A percentile compares a stretch with the other conserved stretches of the same genome.
Conservation (phyloP, 2,113 vertebrate genomes). For the Nyctibius bracteatus region DNA sequence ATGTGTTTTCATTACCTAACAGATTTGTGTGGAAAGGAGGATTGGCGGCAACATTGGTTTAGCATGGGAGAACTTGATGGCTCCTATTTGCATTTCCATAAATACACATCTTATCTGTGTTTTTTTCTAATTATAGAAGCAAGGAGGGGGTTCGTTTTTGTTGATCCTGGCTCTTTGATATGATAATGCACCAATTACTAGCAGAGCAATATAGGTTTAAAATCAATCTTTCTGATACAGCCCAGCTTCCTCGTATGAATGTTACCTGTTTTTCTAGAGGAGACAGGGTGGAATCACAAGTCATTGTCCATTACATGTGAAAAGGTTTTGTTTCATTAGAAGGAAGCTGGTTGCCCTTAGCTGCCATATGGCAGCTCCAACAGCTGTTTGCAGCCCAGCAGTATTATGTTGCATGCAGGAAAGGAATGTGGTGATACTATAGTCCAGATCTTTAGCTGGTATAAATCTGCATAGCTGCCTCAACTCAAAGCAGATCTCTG, state of each 20-base stretch:
- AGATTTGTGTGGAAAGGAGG: not conserved
- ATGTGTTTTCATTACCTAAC: not conserved
- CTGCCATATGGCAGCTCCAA: not conserved
- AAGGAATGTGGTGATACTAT: not conserved
- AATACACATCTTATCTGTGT: not conserved
- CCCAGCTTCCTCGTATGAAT: not conserved
- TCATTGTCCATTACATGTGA: not conserved
- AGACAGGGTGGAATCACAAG: not conserved
- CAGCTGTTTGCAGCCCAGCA: conserved; percentile 43
- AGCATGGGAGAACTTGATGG: not conserved
- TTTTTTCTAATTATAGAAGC: not conserved
- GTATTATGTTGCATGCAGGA: not conserved
- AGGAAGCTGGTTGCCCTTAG: not conserved
- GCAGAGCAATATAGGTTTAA: not conserved
- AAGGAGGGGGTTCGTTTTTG: not conserved
- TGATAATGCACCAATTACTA: not conserved
- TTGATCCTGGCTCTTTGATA: not conserved
- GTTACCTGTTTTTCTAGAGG: not conserved
- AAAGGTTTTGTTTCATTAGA: not conserved
- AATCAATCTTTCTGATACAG: not conserved
- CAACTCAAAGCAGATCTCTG: conserved; percentile 18
- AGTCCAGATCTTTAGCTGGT: conserved; percentile 24
- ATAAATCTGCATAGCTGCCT: not conserved
- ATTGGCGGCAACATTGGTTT: not conserved
- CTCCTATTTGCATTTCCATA: not conserved